These are phyloP conservation scores for Drosophila mimetica DNA, from an alignment of 2,888 invertebrate genomes.

Conservation along the genomic window DNA sequence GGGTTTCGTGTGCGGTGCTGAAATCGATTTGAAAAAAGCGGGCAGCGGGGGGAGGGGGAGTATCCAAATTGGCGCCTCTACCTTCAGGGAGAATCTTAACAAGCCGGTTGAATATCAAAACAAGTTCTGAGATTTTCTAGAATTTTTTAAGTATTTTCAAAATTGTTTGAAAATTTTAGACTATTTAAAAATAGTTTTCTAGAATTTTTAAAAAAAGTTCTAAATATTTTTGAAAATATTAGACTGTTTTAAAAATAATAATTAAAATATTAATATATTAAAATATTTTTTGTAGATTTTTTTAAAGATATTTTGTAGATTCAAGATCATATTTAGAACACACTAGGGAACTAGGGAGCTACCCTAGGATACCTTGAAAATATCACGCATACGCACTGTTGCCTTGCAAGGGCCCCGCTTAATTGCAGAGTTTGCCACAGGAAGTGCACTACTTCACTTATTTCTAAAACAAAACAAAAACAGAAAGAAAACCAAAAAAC, in stretches of 20 bases:
- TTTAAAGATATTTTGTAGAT: no score
- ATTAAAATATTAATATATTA: no score
- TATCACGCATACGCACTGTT: conserved; percentile 24
- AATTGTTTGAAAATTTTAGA: no score
- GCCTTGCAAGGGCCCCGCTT: background rate
- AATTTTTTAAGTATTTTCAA: background rate
- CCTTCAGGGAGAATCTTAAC: background rate
- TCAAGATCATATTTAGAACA: background rate
- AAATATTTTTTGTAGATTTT: no score
- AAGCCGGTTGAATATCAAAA: background rate
- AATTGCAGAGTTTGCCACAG: conserved; percentile 13
- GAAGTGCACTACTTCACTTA: conserved; percentile 13
- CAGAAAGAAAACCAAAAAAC: background rate
- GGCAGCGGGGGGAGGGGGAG: background rate
- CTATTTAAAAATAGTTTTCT: no score
- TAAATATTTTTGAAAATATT: no score
- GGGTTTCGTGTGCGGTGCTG: conserved; percentile 31
- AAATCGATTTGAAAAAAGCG: conserved; percentile 11
- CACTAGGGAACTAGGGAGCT: no score
- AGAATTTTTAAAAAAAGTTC: no score
- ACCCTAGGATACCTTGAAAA: background rate
- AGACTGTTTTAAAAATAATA: no score
- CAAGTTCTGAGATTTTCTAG: background rate
- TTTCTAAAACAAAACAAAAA: no score
- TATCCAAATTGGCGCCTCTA: background rate